Evolutionary conservation across 2,797 vertebrate genomes (phyloP).

Genomic region (Glossophaga mutica): DNA sequence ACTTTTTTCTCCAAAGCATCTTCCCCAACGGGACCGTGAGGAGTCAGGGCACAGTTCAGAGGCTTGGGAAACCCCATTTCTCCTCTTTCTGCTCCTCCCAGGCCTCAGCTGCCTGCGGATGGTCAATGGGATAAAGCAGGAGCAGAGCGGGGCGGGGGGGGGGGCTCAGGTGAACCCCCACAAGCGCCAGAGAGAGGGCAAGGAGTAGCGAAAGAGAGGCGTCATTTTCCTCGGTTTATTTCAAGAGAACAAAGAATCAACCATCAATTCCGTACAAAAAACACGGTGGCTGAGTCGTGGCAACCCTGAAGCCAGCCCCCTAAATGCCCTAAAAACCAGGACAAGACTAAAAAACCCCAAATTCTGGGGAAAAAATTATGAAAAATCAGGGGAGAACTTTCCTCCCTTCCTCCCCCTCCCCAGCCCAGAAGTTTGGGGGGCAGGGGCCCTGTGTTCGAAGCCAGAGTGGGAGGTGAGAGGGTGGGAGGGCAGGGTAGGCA

Average conservation of each 20-base stretch:
- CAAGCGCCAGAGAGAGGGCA: not conserved
- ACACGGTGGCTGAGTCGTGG: not conserved
- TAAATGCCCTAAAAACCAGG: slow-evolving; percentile 35
- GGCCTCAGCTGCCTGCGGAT: not conserved
- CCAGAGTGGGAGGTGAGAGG: not conserved
- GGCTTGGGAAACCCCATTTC: not conserved
- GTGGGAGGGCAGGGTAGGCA: not conserved
- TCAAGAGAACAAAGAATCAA: slow-evolving; percentile 76
- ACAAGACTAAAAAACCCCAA: slow-evolving; percentile 21
- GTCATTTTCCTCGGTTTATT: slow-evolving; percentile 74
- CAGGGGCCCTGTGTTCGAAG: not conserved
- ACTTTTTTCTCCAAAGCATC: not conserved
- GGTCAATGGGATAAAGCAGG: not conserved
- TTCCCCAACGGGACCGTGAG: not conserved
- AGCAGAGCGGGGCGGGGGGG: not conserved
- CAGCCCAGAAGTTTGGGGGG: not conserved
- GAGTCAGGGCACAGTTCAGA: not conserved
- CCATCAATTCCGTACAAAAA: slow-evolving; percentile 78
- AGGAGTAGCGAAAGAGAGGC: slow-evolving; percentile 41
- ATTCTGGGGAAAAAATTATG: slow-evolving; percentile 31
- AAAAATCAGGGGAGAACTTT: slow-evolving; percentile 20
- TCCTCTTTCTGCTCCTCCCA: not conserved
- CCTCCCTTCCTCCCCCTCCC: not conserved
- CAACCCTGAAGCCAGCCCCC: not conserved
- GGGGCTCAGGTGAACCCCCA: not conserved